phyloP scores from a whole-genome alignment of 2,888 invertebrate species.

The Acleris literana region DNA sequence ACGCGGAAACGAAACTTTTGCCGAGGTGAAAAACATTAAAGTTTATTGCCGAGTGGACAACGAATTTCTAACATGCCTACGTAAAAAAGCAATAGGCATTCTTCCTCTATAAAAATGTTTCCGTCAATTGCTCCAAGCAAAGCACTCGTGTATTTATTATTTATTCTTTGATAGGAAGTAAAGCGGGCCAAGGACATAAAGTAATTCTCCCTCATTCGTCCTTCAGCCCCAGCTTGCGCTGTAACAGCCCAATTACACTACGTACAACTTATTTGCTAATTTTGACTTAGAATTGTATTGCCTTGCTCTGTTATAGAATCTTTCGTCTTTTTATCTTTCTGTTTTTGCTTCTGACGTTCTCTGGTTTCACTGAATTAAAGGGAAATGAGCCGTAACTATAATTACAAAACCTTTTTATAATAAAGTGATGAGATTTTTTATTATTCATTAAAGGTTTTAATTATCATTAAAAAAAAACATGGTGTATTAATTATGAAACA shows the following conservation, averaged over 20 bases:
- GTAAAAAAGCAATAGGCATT: neutral
- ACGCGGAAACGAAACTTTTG: too few species aligned
- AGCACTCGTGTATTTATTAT: slow-evolving; percentile 1
- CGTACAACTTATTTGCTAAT: too few species aligned
- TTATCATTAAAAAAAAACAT: neutral
- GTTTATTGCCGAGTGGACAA: too few species aligned
- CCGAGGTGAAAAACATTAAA: too few species aligned
- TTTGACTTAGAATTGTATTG: too few species aligned
- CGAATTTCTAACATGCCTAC: too few species aligned
- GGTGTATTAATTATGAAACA: neutral
- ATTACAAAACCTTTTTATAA: neutral
- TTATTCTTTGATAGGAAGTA: slow-evolving; percentile 2
- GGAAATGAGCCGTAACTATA: neutral
- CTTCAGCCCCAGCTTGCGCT: neutral
- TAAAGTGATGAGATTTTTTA: neutral
- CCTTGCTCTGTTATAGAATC: neutral
- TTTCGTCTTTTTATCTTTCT: neutral
- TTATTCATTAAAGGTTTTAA: neutral
- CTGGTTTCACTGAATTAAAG: neutral
- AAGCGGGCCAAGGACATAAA: slow-evolving; percentile 9
- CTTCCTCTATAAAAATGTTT: slow-evolving; percentile 3
- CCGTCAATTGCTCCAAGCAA: neutral
- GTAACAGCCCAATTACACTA: neutral
- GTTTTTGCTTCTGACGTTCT: neutral
- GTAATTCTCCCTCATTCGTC: slow-evolving; percentile 4